Conservation (phyloP, 1,140 invertebrate species). For the Brachionus koreanus region DNA sequence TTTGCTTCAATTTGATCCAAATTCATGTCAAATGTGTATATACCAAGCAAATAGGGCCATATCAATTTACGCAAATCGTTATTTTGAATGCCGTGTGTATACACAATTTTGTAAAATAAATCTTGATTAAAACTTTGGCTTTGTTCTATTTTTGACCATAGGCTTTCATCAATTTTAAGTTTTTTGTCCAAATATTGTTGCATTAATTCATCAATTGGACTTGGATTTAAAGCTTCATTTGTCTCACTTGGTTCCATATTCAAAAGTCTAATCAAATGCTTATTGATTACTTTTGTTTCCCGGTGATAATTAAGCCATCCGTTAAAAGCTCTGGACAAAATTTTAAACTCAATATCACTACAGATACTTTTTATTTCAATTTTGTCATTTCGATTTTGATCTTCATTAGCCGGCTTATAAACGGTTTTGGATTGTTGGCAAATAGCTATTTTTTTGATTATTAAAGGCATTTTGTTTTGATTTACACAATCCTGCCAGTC, state of each 20-base stretch:
- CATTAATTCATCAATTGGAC: background rate
- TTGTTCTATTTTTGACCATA: background rate
- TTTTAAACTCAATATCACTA: constrained; percentile 86
- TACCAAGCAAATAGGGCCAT: constrained; percentile 83
- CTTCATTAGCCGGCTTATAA: background rate
- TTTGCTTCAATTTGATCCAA: constrained; percentile 53
- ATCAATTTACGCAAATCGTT: constrained; percentile 57
- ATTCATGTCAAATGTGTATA: constrained; percentile 76
- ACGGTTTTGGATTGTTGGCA: background rate
- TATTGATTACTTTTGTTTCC: constrained; percentile 19
- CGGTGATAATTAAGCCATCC: constrained; percentile 88
- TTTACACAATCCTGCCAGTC: background rate
- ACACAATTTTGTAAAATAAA: constrained; percentile 27
- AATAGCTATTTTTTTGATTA: background rate
- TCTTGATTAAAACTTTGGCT: background rate
- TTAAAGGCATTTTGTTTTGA: background rate
- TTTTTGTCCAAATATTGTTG: background rate
- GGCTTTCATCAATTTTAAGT: constrained; percentile 19
- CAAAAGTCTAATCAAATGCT: background rate
- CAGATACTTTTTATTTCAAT: constrained; percentile 62
- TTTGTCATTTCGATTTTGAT: background rate
- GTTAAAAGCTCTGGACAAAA: constrained; percentile 88
- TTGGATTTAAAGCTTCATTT: background rate
- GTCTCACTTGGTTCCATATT: background rate
- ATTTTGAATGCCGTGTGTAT: constrained; percentile 5